These are phyloP conservation scores for Mustela lutreola DNA, from an alignment of 2,113 vertebrate species.

Conservation along the genomic window DNA sequence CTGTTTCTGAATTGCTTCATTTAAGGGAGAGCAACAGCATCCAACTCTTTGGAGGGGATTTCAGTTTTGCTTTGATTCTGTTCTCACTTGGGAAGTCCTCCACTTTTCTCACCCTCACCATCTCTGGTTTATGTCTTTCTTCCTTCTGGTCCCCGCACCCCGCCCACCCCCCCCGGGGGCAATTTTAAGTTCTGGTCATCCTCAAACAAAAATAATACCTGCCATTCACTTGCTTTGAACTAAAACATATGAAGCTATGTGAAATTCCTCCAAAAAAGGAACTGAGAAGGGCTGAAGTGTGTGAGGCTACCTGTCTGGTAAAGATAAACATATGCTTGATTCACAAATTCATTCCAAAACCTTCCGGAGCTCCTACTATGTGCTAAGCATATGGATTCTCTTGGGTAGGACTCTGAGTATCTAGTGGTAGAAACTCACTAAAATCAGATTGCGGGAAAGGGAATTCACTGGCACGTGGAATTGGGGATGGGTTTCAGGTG, in stretches of 20 bases:
- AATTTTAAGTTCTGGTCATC: not conserved
- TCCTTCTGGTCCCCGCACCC: not conserved
- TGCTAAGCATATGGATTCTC: not conserved
- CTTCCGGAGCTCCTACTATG: not conserved
- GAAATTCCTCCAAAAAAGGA: not conserved
- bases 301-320: not conserved
- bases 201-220: not conserved
- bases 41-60: not conserved
- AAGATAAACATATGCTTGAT: not conserved
- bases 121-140: not conserved
- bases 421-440: not conserved
- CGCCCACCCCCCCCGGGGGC: rapidly evolving
- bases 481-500: not conserved
- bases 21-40: not conserved
- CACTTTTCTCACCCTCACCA: not conserved
- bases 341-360: not conserved
- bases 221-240: not conserved
- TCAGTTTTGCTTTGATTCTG: not conserved
- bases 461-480: not conserved
- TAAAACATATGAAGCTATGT: not conserved
- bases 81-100: not conserved
- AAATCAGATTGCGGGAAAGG: not conserved
- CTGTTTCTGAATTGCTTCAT: not conserved
- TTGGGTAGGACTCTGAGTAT: not conserved
- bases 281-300: not conserved